Evolutionary conservation across 2,888 invertebrate species (phyloP).

Genomic region (Himalopsyche anomala): DNA sequence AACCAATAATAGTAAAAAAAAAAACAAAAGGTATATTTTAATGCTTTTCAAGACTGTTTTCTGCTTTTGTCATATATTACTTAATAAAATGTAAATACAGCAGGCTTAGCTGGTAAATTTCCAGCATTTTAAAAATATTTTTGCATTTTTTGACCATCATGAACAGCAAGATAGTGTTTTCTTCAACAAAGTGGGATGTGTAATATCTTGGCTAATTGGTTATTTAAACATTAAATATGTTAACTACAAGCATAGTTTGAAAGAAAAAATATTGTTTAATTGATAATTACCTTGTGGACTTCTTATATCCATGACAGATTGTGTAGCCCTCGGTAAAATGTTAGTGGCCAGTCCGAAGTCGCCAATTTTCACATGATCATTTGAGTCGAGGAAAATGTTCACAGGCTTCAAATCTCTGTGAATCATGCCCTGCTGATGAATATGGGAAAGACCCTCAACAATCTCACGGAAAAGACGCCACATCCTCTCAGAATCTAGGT

Average conservation of each 20-base stretch:
- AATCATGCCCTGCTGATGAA: slow-evolving; percentile 94
- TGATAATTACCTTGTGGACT: slow-evolving; percentile 59
- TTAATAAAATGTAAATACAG: too few species aligned
- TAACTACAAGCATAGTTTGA: too few species aligned
- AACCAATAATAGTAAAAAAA: too few species aligned
- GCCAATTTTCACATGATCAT: slow-evolving; percentile 97
- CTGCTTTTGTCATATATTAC: too few species aligned
- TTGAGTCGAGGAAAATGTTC: slow-evolving; percentile 96
- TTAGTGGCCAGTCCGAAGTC: slow-evolving; percentile 98
- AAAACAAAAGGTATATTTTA: too few species aligned
- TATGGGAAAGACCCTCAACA: slow-evolving; percentile 91
- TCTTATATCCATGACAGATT: slow-evolving; percentile 67
- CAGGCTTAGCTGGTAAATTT: too few species aligned
- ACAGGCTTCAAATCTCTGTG: slow-evolving; percentile 91
- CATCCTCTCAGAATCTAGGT: slow-evolving; percentile 85
- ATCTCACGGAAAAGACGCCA: slow-evolving; percentile 97
- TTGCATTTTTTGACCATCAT: background rate
- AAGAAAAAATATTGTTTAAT: background rate
- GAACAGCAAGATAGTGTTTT: too few species aligned
- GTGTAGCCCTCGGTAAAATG: slow-evolving; percentile 67
- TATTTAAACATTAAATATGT: too few species aligned
- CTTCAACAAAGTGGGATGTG: too few species aligned
- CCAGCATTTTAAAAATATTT: too few species aligned
- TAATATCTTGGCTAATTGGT: too few species aligned
- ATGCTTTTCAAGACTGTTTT: too few species aligned